phyloP scores from a whole-genome alignment of 1,140 invertebrate species.

The Drusus annulatus region DNA sequence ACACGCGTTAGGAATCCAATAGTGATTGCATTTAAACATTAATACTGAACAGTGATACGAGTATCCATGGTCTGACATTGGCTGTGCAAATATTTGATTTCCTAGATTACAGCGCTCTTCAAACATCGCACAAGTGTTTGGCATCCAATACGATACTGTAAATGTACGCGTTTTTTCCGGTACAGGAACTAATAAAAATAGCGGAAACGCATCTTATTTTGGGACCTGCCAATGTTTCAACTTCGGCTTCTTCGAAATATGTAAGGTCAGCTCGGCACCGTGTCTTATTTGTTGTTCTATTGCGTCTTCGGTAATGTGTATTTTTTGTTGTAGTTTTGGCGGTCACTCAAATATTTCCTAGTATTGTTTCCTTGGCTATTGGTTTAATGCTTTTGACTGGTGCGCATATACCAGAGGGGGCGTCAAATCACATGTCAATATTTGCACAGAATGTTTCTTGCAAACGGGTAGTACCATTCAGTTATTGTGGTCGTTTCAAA shows the following conservation, averaged over 20 bases:
- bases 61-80: not conserved
- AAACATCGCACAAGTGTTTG: not conserved
- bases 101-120: not conserved
- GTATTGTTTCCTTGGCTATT: conserved; percentile 24
- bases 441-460: not conserved
- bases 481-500: no score
- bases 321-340: conserved; percentile 22
- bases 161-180: not conserved
- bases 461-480: no score
- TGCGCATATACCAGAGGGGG: conserved; percentile 2
- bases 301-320: conserved; percentile 12
- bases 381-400: conserved; percentile 11
- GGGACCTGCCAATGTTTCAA: not conserved
- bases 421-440: conserved; percentile 25
- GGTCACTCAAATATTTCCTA: conserved; percentile 28
- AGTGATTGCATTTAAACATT: no score
- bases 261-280: conserved; percentile 8
- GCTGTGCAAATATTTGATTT: not conserved
- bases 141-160: not conserved
- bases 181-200: not conserved
- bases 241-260: not conserved
- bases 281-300: not conserved
- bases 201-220: conserved; percentile 23
- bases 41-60: not conserved
- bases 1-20: no score